Evolutionary conservation across 2,797 vertebrate species (phyloP), one percentile per base, ranked within the genome.

Genomic region (Hephaestus fuliginosus): DNA sequence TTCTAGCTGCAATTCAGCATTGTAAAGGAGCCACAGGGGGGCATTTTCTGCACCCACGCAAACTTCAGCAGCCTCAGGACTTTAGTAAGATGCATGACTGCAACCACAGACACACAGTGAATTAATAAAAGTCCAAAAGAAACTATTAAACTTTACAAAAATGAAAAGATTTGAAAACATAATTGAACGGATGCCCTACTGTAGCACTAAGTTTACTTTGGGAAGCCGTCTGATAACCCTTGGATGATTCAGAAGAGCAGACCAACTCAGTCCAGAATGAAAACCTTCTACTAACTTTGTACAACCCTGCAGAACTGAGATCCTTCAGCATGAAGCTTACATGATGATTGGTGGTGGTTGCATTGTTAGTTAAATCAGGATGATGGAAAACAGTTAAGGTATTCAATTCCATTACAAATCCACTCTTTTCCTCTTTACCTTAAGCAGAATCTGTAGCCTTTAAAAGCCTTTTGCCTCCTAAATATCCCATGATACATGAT

Each of bases 361-460:
- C 17, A 36, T 55, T 56, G 17, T 46, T 51, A 3, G 5, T 43
- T 33, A 15, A 55, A n/a, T 36, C 2, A 17, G 2, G 3, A 11
- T 1, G 6, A 18, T 3, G 0, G 18, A 43, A 11, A 51, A 43
- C 33, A 3, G 36, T 58, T 30, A 17, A 46, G 8, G 3, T 5
- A 10, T 63, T 61, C 18, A 22, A 33, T 43, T 70, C 41, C 3
- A 55, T 22, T 28, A 48, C 30, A 5, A 57, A 22, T 62, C 22
- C 8, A 4, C 30, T 28, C 0, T 33, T 41, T 64, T 68, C 55
- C 43, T 53, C 22, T 70, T 83, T 28, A 70, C 69, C 49, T 67
- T 43, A 1, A 70, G 65, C 69, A 67, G 41, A 70, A 52, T 67
- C 20, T 68, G 73, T 75, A 89, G 87, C 88, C 49, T 75, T 85